These are phyloP conservation scores for Anseranas semipalmata DNA, from an alignment of 2,113 vertebrate genomes.

Conservation along the genomic window DNA sequence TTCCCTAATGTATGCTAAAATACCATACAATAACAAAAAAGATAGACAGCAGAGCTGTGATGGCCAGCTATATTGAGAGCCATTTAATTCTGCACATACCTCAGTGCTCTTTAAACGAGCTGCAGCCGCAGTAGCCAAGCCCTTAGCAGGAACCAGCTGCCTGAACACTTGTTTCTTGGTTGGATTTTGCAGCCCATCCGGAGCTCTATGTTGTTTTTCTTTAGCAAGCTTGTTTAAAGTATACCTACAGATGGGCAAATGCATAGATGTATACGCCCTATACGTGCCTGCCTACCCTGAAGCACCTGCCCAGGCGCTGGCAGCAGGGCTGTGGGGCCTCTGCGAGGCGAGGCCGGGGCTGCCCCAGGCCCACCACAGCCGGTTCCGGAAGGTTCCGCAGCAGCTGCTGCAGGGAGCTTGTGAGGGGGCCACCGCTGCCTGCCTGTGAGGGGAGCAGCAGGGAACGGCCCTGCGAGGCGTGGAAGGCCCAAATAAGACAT, in stretches of 20 bases:
- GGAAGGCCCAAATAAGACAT: background rate
- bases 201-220: background rate
- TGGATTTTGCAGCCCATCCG: background rate
- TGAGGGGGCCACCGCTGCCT: too few relatives aligned
- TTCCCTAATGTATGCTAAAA: background rate
- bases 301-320: background rate
- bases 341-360: background rate
- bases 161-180: background rate
- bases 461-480: too few relatives aligned
- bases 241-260: background rate
- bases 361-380: background rate
- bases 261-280: too few relatives aligned
- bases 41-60: background rate
- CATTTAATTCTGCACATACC: background rate
- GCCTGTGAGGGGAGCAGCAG: too few relatives aligned
- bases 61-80: background rate
- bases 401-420: too few relatives aligned
- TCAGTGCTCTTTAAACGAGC: background rate
- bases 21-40: background rate
- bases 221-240: background rate
- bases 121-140: background rate
- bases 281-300: rapidly evolving
- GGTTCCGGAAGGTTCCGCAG: background rate
- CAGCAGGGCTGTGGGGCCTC: background rate
- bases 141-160: background rate